Evolutionary conservation across 2,797 vertebrate genomes (phyloP), one percentile per base, ranked within the genome.

Genomic region (Lateolabrax maculatus): DNA sequence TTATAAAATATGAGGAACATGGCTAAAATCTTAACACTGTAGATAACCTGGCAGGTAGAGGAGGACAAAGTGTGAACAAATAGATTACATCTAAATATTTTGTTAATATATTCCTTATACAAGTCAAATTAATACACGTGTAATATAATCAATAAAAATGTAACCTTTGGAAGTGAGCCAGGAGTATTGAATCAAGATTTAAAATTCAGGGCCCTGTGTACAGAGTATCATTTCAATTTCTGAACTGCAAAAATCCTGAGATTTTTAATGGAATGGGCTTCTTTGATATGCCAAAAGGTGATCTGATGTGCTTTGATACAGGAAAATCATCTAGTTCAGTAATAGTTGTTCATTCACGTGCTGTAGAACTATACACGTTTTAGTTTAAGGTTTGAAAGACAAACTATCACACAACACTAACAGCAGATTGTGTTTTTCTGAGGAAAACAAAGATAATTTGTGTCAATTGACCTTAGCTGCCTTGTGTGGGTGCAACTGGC

Each of bases 401-500:
- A 9, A 55, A 16, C 29, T 49, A 57, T 4, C 36, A 65, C 49
- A 29, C 43, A 1, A 37, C 16, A 31, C 25, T 41, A 25, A 11
- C 39, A 31, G 18, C 2, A 25, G 6, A 25, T 66, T 51, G n/a
- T 48, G 43, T 61, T 79, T 56, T n/a, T 53, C 41, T 7, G 25
- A 46, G 13, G 1, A 46, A 69, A 69, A 80, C 52, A 29, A 63
- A 62, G 65, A 77, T 31, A 55, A 80, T 63, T 37, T 68, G 77
- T 71, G 31, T 75, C 55, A 48, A 77, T 80, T 78, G 73, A 85
- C 83, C 79, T 69, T 2, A 74, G 25, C 72, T 72, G 64, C 60
- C 41, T 81, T 63, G 62, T 58, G 83, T 75, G 68, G 67, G 72
- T 49, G 78, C 70, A 78, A 82, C 61, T 80, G 80, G 72, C 72